Conservation (phyloP, 2,888 invertebrate genomes). For the Erebia epiphron region DNA sequence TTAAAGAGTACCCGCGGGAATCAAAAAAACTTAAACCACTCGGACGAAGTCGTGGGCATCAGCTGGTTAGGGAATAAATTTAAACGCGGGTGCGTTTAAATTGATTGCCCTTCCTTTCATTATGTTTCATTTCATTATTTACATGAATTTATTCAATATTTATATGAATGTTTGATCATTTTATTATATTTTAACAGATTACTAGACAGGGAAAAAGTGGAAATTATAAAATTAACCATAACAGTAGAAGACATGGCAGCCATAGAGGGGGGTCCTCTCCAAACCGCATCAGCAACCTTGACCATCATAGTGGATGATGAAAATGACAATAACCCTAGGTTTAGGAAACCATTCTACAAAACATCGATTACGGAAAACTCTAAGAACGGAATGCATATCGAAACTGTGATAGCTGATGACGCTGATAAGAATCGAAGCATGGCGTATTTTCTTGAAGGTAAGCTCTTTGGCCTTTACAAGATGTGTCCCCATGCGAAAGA, state of each 20-base stretch:
- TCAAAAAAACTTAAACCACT: too few relatives aligned
- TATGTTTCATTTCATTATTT: too few relatives aligned
- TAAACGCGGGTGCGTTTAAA: too few relatives aligned
- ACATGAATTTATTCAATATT: too few relatives aligned
- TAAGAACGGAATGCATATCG: conserved; percentile 90
- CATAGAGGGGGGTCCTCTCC: conserved; percentile 85
- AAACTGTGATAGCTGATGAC: conserved; percentile 92
- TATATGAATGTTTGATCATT: too few relatives aligned
- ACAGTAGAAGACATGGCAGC: conserved; percentile 93
- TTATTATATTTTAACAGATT: conserved; percentile 62
- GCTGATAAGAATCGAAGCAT: conserved; percentile 93
- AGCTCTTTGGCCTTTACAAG: too few relatives aligned
- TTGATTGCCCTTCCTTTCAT: too few relatives aligned
- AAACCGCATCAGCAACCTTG: conserved; percentile 88
- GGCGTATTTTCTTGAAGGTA: conserved; percentile 89
- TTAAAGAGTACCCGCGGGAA: too few relatives aligned
- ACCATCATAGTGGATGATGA: conserved; percentile 91
- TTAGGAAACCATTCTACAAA: conserved; percentile 90
- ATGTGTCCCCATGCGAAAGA: too few relatives aligned
- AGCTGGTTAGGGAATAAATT: too few relatives aligned
- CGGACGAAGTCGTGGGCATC: too few relatives aligned
- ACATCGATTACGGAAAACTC: conserved; percentile 94
- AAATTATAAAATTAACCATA: conserved; percentile 89
- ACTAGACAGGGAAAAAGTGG: conserved; percentile 93
- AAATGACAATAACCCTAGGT: conserved; percentile 95